These are phyloP conservation scores for Oncorhynchus tshawytscha DNA, from an alignment of 2,113 vertebrate species.

Conservation along the genomic window DNA sequence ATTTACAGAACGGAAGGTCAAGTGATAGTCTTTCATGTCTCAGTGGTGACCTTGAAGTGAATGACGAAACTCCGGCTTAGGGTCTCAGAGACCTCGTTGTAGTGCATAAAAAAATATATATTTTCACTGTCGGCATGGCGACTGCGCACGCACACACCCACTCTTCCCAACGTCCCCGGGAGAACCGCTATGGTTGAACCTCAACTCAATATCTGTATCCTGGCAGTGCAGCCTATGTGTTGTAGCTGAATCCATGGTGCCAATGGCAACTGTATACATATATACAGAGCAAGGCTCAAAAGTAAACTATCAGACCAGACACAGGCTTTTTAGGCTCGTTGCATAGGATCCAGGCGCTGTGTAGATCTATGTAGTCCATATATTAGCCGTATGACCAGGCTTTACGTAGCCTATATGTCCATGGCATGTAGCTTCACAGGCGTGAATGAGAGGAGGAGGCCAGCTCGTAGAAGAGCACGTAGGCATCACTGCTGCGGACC, in stretches of 20 bases:
- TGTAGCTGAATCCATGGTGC: neutral
- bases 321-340: neutral
- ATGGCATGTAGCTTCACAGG: constrained; percentile 62
- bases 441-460: constrained; percentile 75
- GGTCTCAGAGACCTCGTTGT: constrained; percentile 9
- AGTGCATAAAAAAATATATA: constrained; percentile 20
- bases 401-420: constrained; percentile 55
- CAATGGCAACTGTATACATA: neutral
- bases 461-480: constrained; percentile 87
- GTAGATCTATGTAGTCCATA: neutral
- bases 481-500: constrained; percentile 85
- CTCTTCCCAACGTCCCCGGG: too few relatives aligned
- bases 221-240: too few relatives aligned
- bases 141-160: neutral
- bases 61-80: neutral
- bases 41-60: constrained; percentile 3
- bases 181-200: too few relatives aligned
- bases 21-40: constrained; percentile 10
- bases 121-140: neutral
- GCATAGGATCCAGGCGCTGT: too few relatives aligned
- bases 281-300: constrained; percentile 33
- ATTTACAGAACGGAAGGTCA: constrained; percentile 20
- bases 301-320: neutral
- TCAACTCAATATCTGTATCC: too few relatives aligned
- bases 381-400: neutral